phyloP scores from a whole-genome alignment of 2,113 vertebrate genomes.

The Smithornis capensis region DNA sequence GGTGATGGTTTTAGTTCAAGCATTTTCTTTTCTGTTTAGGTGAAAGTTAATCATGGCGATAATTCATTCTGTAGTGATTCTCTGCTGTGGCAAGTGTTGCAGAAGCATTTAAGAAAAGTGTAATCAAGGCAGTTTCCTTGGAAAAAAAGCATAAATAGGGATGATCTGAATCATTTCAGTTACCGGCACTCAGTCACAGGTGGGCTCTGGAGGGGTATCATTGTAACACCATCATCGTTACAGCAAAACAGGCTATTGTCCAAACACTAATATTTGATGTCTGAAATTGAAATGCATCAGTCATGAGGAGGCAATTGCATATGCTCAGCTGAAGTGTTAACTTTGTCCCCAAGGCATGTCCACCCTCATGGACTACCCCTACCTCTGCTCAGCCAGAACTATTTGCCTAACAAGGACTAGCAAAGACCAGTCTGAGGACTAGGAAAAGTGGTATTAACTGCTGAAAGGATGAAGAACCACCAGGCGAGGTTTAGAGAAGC shows the following conservation, averaged over 20 bases:
- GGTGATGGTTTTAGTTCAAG: background rate
- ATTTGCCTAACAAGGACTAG: background rate
- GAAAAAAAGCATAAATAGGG: background rate
- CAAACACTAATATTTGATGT: background rate
- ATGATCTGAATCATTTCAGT: background rate
- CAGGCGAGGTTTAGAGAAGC: background rate
- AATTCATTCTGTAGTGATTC: background rate
- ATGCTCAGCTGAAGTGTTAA: background rate
- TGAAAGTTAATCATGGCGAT: background rate
- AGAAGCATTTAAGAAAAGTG: background rate
- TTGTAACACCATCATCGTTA: background rate
- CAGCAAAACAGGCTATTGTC: background rate
- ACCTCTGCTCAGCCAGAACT: background rate
- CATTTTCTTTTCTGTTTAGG: background rate
- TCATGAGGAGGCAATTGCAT: accelerated
- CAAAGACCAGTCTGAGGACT: background rate
- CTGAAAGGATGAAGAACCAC: background rate
- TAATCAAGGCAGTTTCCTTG: background rate
- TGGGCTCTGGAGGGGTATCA: background rate
- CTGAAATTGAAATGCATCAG: background rate
- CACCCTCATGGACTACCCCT: accelerated
- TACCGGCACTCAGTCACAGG: background rate
- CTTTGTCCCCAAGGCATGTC: background rate
- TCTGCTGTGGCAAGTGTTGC: background rate
- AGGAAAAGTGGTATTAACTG: background rate